phyloP scores from a whole-genome alignment of 1,140 invertebrate genomes.

The Eumeta japonica region DNA sequence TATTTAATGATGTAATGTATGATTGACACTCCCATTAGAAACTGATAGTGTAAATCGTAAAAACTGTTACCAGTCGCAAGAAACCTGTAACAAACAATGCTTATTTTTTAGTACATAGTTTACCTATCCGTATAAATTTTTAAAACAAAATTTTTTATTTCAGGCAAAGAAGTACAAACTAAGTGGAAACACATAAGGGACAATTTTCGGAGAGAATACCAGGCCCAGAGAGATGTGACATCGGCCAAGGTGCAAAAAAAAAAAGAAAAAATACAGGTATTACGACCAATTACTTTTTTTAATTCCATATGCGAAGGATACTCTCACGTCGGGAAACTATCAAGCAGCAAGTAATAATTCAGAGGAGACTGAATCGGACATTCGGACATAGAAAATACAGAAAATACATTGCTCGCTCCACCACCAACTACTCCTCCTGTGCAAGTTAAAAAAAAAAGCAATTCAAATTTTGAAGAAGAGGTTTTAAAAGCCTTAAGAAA shows the following conservation, averaged over 20 bases:
- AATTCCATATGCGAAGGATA: conserved; percentile 8
- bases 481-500: conserved; percentile 2
- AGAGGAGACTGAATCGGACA: too few relatives aligned
- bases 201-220: conserved; percentile 8
- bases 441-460: conserved; percentile 2
- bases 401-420: not conserved
- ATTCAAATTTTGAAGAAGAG: not conserved
- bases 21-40: conserved; percentile 4
- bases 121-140: too few relatives aligned
- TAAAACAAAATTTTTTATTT: too few relatives aligned
- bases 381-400: conserved; percentile 2
- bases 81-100: conserved; percentile 6
- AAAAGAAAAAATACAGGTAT: conserved; percentile 11
- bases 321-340: conserved; percentile 7
- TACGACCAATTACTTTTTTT: conserved; percentile 8
- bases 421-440: not conserved
- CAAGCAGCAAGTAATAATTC: not conserved
- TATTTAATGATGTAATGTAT: conserved; percentile 7
- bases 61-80: conserved; percentile 7
- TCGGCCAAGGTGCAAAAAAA: conserved; percentile 6
- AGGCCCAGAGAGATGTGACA: conserved; percentile 1
- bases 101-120: too few relatives aligned
- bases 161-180: conserved; percentile 6
- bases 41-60: conserved; percentile 5
- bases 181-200: conserved; percentile 9